These are phyloP conservation scores for Eupithecia abbreviata DNA, from an alignment of 2,888 invertebrate genomes.

Conservation along the genomic window DNA sequence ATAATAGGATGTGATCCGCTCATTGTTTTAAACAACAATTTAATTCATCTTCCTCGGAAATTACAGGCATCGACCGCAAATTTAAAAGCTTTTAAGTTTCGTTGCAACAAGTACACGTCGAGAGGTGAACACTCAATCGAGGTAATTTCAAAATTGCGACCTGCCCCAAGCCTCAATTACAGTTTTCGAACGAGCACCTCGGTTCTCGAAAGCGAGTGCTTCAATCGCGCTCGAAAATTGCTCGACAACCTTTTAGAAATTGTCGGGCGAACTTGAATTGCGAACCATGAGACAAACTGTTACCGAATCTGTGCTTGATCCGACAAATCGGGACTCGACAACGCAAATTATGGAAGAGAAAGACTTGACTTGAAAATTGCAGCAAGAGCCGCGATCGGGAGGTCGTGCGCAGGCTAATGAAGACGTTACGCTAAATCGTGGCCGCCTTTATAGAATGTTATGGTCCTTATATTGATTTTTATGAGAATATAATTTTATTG, in stretches of 20 bases:
- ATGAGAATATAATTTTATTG: constrained; percentile 75
- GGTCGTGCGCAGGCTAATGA: constrained; percentile 78
- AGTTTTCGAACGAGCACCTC: constrained; percentile 61
- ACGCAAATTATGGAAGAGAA: constrained; percentile 74
- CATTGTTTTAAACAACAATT: constrained; percentile 68
- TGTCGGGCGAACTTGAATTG: constrained; percentile 69
- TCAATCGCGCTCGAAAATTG: constrained; percentile 76
- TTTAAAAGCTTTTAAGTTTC: constrained; percentile 65
- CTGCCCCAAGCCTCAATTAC: constrained; percentile 77
- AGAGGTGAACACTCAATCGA: constrained; percentile 74
- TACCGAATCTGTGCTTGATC: constrained; percentile 40
- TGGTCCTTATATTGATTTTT: constrained; percentile 79
- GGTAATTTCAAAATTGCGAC: constrained; percentile 80
- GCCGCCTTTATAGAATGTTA: constrained; percentile 69
- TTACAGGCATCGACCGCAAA: constrained; percentile 61
- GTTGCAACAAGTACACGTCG: constrained; percentile 52
- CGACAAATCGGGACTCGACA: constrained; percentile 72
- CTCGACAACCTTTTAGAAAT: constrained; percentile 71
- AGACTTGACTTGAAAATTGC: constrained; percentile 73
- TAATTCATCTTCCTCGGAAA: constrained; percentile 59
- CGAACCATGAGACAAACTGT: constrained; percentile 48
- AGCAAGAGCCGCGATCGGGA: constrained; percentile 63
- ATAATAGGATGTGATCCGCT: constrained; percentile 46
- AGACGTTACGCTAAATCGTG: constrained; percentile 79
- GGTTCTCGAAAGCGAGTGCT: constrained; percentile 55